phyloP scores from a whole-genome alignment of 2,797 vertebrate species.

The Danio tinwini region DNA sequence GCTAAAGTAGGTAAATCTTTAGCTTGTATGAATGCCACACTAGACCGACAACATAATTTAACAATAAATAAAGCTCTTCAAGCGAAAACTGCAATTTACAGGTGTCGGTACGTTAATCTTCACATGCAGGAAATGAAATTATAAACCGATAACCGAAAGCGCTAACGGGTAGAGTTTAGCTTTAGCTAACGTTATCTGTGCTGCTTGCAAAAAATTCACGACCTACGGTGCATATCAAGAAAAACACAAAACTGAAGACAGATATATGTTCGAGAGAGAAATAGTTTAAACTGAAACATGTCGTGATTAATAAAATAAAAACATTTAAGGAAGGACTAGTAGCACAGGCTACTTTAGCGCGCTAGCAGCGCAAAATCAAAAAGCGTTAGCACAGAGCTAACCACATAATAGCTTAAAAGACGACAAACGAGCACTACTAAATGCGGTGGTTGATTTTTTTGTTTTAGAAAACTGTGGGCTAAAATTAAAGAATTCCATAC shows the following conservation, averaged over 20 bases:
- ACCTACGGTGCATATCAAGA: background rate
- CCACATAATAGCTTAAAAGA: conserved; percentile 44
- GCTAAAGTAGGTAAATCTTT: background rate
- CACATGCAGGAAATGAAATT: background rate
- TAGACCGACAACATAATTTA: too few species aligned
- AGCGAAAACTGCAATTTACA: background rate
- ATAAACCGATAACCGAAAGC: background rate
- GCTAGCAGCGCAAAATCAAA: conserved; percentile 18
- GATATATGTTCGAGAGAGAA: too few species aligned
- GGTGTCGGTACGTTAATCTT: too few species aligned
- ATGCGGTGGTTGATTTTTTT: background rate
- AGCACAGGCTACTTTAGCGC: conserved; percentile 1
- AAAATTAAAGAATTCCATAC: conserved; percentile 63
- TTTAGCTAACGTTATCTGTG: background rate
- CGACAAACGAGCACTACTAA: background rate
- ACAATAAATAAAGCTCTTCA: background rate
- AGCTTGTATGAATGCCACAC: background rate
- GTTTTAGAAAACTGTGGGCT: accelerated
- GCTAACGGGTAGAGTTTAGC: background rate
- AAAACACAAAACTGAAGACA: background rate
- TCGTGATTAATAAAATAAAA: background rate
- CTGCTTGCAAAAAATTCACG: background rate
- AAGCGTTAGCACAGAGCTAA: conserved; percentile 29
- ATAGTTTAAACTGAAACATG: background rate
- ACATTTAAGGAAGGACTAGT: background rate